phyloP scores from a whole-genome alignment of 2,888 invertebrate species.

The Calephelis perditalis region DNA sequence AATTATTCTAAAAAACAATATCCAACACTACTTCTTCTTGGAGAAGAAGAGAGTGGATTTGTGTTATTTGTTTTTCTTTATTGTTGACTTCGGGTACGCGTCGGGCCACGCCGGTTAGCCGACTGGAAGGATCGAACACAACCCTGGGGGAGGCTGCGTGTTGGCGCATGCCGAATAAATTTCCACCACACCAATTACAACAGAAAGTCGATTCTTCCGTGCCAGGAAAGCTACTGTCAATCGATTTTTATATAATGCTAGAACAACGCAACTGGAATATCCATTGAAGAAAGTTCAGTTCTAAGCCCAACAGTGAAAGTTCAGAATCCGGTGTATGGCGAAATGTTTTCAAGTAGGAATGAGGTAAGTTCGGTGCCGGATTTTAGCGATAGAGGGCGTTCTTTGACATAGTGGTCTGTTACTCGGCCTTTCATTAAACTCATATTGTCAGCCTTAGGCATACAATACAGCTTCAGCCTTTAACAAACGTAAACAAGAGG shows the following conservation, averaged over 20 bases:
- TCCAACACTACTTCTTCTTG: slow-evolving; percentile 59
- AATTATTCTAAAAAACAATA: slow-evolving; percentile 38
- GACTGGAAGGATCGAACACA: slow-evolving; percentile 75
- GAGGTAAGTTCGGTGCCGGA: slow-evolving; percentile 57
- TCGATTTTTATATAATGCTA: slow-evolving; percentile 39
- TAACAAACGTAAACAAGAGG: slow-evolving; percentile 6
- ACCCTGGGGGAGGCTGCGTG: slow-evolving; percentile 75
- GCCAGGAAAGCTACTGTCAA: slow-evolving; percentile 29
- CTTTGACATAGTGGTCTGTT: slow-evolving; percentile 50
- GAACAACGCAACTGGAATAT: slow-evolving; percentile 40
- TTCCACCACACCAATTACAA: slow-evolving; percentile 33
- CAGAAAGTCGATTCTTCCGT: slow-evolving; percentile 41
- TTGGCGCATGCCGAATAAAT: slow-evolving; percentile 46
- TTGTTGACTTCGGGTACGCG: slow-evolving; percentile 51
- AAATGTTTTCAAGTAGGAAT: slow-evolving; percentile 40
- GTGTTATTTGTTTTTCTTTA: slow-evolving; percentile 44
- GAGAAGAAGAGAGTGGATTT: slow-evolving; percentile 64
- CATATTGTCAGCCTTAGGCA: slow-evolving; percentile 44
- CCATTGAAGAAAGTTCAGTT: slow-evolving; percentile 37
- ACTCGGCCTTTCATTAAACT: slow-evolving; percentile 55
- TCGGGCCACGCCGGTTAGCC: slow-evolving; percentile 69
- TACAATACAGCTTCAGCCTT: slow-evolving; percentile 25
- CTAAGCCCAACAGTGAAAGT: slow-evolving; percentile 28
- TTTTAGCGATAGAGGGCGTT: slow-evolving; percentile 57
- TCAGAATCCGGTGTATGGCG: slow-evolving; percentile 28